Evolutionary conservation across 2,888 invertebrate genomes (phyloP).

Genomic region (Spodoptera littoralis): DNA sequence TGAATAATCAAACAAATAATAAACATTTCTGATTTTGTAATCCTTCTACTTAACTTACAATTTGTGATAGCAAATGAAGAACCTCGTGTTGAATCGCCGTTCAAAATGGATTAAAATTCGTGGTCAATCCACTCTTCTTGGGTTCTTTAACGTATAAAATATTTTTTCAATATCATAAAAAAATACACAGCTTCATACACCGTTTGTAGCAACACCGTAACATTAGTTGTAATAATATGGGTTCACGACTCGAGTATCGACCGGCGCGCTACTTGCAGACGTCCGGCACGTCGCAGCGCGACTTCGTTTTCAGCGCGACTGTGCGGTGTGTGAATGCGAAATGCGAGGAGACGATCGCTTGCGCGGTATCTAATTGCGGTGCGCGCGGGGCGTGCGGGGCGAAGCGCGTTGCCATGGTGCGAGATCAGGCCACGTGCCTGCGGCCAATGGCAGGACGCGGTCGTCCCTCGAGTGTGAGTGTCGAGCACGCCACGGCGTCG

Average conservation of each 20-base stretch:
- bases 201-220: slow-evolving; percentile 39
- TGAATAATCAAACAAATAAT: too few species aligned
- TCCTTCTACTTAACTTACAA: slow-evolving; percentile 1
- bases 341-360: slow-evolving; percentile 49
- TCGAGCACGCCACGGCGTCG: slow-evolving; percentile 58
- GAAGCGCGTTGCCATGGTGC: slow-evolving; percentile 90
- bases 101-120: neutral
- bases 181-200: slow-evolving; percentile 40
- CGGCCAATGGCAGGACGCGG: slow-evolving; percentile 89
- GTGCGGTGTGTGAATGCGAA: slow-evolving; percentile 33
- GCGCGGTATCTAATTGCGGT: slow-evolving; percentile 66
- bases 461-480: slow-evolving; percentile 39
- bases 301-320: slow-evolving; percentile 51
- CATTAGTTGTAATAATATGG: slow-evolving; percentile 55
- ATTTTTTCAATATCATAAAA: neutral
- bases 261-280: slow-evolving; percentile 60
- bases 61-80: slow-evolving; percentile 26
- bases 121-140: too few species aligned
- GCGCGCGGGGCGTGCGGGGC: slow-evolving; percentile 61
- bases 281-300: slow-evolving; percentile 52
- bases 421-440: slow-evolving; percentile 93
- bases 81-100: slow-evolving; percentile 9
- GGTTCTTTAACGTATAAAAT: too few species aligned
- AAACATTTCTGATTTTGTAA: too few species aligned
- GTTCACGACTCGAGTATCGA: slow-evolving; percentile 71